Conservation (phyloP, 1,140 invertebrate genomes). For the Drosophila saltans region DNA sequence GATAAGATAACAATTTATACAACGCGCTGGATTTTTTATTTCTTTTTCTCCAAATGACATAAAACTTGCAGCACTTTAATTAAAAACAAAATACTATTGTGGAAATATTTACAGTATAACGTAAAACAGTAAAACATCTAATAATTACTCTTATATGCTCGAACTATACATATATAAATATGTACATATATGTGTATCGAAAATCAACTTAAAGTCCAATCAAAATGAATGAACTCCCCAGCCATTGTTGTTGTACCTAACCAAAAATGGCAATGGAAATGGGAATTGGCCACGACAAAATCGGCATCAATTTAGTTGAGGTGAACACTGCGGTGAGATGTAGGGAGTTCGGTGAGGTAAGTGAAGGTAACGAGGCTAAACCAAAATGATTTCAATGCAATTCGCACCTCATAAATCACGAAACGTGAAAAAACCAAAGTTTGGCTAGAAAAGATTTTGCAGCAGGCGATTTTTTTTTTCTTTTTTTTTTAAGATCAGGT, state of each 20-base stretch:
- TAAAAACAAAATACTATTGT: constrained; percentile 62
- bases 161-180: too few relatives aligned
- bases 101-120: too few relatives aligned
- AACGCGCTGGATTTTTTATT: not conserved
- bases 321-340: constrained; percentile 21
- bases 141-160: too few relatives aligned
- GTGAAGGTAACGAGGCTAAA: constrained; percentile 19
- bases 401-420: constrained; percentile 83
- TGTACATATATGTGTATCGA: not conserved
- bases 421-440: constrained; percentile 67
- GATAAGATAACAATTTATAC: constrained; percentile 61
- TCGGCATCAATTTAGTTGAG: constrained; percentile 78
- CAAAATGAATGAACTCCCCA: constrained; percentile 59
- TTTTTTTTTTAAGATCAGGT: constrained; percentile 6
- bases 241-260: constrained; percentile 48
- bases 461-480: constrained; percentile 15
- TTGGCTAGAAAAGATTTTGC: constrained; percentile 38
- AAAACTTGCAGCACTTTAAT: constrained; percentile 68
- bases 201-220: constrained; percentile 63
- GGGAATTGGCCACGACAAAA: constrained; percentile 61
- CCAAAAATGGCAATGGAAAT: constrained; percentile 42
- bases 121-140: too few relatives aligned
- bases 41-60: constrained; percentile 23
- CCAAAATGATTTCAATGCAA: constrained; percentile 78
- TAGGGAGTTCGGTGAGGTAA: not conserved